Evolutionary conservation across 1,140 invertebrate genomes (phyloP), one percentile per base, ranked within the genome.

Genomic region (Agrypnia vestita): DNA sequence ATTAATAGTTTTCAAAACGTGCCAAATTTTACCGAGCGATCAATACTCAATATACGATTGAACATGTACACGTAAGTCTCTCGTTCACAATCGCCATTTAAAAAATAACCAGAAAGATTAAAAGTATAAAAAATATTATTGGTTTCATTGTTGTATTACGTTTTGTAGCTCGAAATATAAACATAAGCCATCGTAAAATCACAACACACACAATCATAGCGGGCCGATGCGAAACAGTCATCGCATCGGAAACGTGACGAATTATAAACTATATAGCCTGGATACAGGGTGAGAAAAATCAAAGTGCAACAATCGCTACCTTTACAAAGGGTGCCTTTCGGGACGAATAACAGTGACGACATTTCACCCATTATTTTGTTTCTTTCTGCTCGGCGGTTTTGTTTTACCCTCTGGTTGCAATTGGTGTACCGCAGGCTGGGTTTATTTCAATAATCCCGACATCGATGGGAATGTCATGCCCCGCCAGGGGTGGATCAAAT

Each of bases 381-480:
- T 15, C 47, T 71, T 71, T 71, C 49, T 51, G 17, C 10, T 49
- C 35, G 19, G 15, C 0, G 44, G 17, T 51, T 71, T 11, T 6
- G 44, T 12, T 71, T 71, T 71, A 21, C 46, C 10, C 0, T 44
- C 15, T 15, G n/a, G 4, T 71, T 71, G 67, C 44, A 49, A 15
- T 71, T 71, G n/a, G 11, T 21, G 15, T 71, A 21, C 25, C 25
- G 15, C 49, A 49, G 44, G 49, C 49, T 10, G 49, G 51, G 71
- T 73, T 72, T 55, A 64, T 79, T 71, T 61, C 55, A 51, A 49
- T 82, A 82, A 82, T 82, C 80, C 80, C 51, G 64, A 64, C 73
- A 76, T 82, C 80, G 72, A 47, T 64, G 78, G 53, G 55, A 82
- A 79, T 71, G 80, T 82, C 80, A 82, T 82, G 80, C 77, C 64